Base-by-base conservation (phyloP, 2,888 invertebrate species). In the Blera fallax region DNA sequence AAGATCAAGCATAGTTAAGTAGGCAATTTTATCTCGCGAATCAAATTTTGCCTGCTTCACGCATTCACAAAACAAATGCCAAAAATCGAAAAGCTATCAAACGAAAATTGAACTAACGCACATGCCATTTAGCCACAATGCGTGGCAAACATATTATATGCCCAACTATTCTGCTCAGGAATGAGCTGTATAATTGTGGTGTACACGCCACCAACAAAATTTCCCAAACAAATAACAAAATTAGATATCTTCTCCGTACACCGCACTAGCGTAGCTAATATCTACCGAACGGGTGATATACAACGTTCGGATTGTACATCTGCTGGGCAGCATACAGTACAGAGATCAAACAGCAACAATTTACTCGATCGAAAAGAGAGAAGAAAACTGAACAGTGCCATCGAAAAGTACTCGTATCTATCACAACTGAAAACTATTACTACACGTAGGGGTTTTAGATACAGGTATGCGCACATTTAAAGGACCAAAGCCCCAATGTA, bases 171-270 rank as follows among this genome's bases (percentile, higher is more conserved):
- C 40, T 11, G 48, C 29, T 54, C 21, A 58, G 69, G 77, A 77
- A 78, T 78, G 77, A 78, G 77, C 69, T 78, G 69, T 78, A 62
- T 78, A 69, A 78, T 78, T 78, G 77, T 50, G 50, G 69, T 16
- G 65, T 67, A 27, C 77, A 60, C 43, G 65, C 76, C 54, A 58
- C 40, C 27, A 27, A 58, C 29, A 6, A 74, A 7, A 60, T 14
- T 4, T 40, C 8, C 14, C 10, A 74, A 64, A 52, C 74, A 74
- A 62, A 74, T 14, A 64, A 43, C 60, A 69, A 60, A 78, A 69
- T 78, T 69, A 69, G 77, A 43, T 60, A 58, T 27, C 37, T 16
- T 27, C 37, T 16, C 18, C 40, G n/a, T 45, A 48, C 72, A 50
- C 40, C 40, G 7, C 54, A 24, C 32, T 3, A 52, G 24, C 34